These are phyloP conservation scores for Onchidella celtica DNA, from an alignment of 2,888 invertebrate genomes.

Conservation along the genomic window DNA sequence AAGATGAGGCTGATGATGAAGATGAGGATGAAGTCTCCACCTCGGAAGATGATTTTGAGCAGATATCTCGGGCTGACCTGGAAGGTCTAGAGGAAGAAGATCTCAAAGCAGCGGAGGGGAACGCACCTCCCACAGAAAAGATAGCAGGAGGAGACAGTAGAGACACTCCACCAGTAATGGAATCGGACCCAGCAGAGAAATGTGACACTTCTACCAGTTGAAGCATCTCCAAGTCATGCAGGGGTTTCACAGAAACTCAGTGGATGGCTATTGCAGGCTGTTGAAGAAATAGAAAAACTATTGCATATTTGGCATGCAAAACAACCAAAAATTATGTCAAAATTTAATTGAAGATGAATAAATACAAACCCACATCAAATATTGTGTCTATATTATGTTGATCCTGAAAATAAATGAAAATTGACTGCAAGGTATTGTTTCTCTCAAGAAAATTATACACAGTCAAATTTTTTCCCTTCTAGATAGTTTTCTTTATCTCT, in stretches of 20 bases:
- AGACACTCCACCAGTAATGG: not conserved
- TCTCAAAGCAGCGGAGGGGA: not conserved
- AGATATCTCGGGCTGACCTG: conserved; percentile 34
- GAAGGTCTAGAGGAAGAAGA: conserved; percentile 18
- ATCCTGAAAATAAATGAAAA: no score
- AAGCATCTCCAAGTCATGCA: no score
- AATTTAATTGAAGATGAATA: not conserved
- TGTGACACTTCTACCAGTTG: conserved; percentile 12
- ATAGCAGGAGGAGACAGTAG: not conserved
- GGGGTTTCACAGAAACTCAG: no score
- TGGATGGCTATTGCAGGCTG: no score
- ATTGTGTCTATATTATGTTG: no score
- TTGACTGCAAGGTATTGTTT: no score
- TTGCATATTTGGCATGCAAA: not conserved
- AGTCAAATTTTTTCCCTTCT: no score
- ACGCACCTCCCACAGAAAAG: not conserved
- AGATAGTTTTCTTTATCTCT: no score
- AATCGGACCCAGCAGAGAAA: conserved; percentile 2
- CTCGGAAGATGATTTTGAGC: conserved; percentile 43
- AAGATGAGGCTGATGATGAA: conserved; percentile 26
- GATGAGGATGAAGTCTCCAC: conserved; percentile 16
- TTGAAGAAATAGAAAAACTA: not conserved
- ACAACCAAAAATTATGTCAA: not conserved
- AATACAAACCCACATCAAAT: not conserved
- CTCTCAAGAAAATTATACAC: no score